Evolutionary conservation across 2,113 vertebrate genomes (phyloP).

Genomic region (Budorcas taxicolor): DNA sequence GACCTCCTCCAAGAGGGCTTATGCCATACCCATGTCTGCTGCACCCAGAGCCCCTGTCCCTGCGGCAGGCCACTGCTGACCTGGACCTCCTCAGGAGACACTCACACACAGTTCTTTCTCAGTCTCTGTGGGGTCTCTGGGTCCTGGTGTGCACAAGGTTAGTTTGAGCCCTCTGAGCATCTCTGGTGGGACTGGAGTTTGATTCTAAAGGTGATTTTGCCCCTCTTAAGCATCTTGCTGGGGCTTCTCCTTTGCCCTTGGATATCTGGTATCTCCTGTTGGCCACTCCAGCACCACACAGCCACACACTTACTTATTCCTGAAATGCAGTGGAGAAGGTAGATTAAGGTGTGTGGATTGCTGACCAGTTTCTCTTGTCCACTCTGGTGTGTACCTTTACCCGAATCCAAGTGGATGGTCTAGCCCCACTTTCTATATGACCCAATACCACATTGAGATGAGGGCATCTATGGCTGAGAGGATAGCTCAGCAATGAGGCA

Average conservation of each 20-base stretch:
- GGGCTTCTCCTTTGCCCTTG: background rate
- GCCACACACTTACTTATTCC: background rate
- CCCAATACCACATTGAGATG: background rate
- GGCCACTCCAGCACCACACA: background rate
- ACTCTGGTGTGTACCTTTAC: background rate
- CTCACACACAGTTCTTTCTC: background rate
- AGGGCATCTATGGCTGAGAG: background rate
- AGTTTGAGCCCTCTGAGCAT: background rate
- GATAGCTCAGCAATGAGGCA: background rate
- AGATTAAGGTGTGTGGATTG: background rate
- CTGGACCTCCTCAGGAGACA: background rate
- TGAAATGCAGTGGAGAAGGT: background rate
- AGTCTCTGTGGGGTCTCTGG: background rate
- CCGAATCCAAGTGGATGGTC: background rate
- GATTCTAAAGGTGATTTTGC: background rate
- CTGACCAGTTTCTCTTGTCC: background rate
- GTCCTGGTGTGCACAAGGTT: background rate
- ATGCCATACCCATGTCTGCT: background rate
- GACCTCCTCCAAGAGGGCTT: background rate
- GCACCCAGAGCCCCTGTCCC: background rate
- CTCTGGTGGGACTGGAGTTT: background rate
- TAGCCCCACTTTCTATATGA: background rate
- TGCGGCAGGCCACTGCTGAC: background rate
- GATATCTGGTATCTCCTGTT: background rate
- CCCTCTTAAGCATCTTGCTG: background rate